Evolutionary conservation across 2,113 vertebrate genomes (phyloP), one percentile per base, ranked within the genome.

Genomic region (Melanerpes aurifrons): DNA sequence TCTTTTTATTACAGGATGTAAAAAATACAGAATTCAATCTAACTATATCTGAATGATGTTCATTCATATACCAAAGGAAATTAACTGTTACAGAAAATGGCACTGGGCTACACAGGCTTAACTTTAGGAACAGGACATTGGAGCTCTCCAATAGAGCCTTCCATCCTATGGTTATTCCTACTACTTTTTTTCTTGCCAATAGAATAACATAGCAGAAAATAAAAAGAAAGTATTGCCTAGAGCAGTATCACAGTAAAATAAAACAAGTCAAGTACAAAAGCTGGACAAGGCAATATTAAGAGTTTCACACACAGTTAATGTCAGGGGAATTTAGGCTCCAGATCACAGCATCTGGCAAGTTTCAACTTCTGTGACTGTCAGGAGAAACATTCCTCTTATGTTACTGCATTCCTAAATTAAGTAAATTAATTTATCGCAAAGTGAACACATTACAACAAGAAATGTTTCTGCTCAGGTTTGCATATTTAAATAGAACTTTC

Each of bases 301-400:
- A 97, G 96, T 97, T 98, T 98, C 98, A 98, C 98, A 98, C 97
- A 98, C 97, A 95, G 98, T 96, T 95, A 90, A 78, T 93, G 95
- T 94, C 96, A 97, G 95, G 98, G 98, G 98, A 98, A 98, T 98
- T 98, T 93, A 98, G 95, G 86, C 97, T 97, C 96, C 97, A 98
- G 98, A 98, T 98, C 98, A 76, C 82, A 96, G 98, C 98, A 98
- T 99, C 99, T 99, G 99, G 98, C 97, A 98, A 98, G 98, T 98
- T 98, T 99, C 99, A 99, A 96, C 88, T 92, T 97, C 96, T 97
- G 94, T 97, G 91, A 90, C 87, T 96, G 89, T 95, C 86, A 98
- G 95, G 82, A 97, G 97, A 97, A 98, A 97, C 97, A 98, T 98
- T 99, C 97, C 97, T 98, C 97, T 98, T 98, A 98, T 86, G 97